These are phyloP conservation scores for Danio rerio DNA, from an alignment of 2,113 vertebrate species.

Conservation along the genomic window DNA sequence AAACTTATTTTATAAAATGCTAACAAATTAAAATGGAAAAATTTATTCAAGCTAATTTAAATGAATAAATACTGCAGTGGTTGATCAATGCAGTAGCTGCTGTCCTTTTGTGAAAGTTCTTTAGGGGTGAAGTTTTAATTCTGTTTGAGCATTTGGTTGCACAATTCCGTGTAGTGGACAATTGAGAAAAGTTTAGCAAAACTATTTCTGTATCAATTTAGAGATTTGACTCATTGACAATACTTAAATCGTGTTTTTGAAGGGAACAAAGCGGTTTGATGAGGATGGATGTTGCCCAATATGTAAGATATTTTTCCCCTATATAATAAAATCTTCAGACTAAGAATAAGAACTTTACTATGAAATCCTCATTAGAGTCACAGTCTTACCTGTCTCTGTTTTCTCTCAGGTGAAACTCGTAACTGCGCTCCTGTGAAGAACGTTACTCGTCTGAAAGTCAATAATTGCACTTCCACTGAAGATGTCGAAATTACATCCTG, in stretches of 20 bases:
- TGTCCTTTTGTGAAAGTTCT: too few relatives aligned
- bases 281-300: constrained; percentile 72
- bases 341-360: too few relatives aligned
- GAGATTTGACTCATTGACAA: constrained; percentile 3
- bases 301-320: constrained; percentile 67
- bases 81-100: too few relatives aligned
- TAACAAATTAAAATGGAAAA: too few relatives aligned
- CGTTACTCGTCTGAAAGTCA: constrained; percentile 65
- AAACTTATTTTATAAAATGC: too few relatives aligned
- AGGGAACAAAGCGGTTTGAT: constrained; percentile 71
- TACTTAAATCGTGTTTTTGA: constrained; percentile 7
- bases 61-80: too few relatives aligned
- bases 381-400: constrained; percentile 11
- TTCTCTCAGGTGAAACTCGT: constrained; percentile 59
- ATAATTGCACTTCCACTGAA: constrained; percentile 73
- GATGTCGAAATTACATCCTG: constrained; percentile 79
- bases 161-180: too few relatives aligned
- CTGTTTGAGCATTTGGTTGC: too few relatives aligned
- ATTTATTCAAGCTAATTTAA: too few relatives aligned
- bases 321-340: neutral
- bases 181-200: neutral
- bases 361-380: too few relatives aligned
- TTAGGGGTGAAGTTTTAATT: too few relatives aligned
- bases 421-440: constrained; percentile 72
- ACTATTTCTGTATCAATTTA: neutral